A percentile compares a stretch with the other conserved stretches of the same genome.
Conservation (phyloP, 1,140 invertebrate genomes). For the Vanessa atalanta region DNA sequence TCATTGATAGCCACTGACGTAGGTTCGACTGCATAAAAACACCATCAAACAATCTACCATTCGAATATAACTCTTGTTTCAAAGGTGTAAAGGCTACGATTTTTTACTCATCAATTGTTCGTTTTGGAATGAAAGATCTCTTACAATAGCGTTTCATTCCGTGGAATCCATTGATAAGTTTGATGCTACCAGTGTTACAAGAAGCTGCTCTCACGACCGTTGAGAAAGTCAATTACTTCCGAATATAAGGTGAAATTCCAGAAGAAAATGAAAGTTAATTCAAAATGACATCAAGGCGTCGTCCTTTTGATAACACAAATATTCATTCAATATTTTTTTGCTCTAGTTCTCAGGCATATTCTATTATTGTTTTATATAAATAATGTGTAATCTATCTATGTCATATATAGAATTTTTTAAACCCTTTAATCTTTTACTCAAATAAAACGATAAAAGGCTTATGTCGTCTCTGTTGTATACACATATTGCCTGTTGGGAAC, state of each 20-base stretch:
- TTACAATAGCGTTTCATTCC: constrained; percentile 78
- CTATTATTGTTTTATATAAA: neutral
- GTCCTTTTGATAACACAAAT: neutral
- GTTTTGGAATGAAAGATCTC: constrained; percentile 70
- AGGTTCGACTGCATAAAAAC: constrained; percentile 72
- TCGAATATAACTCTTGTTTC: constrained; percentile 46
- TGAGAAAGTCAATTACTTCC: constrained; percentile 63
- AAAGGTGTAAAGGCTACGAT: constrained; percentile 41
- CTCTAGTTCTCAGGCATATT: neutral
- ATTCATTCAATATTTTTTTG: neutral
- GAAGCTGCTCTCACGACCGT: constrained; percentile 69
- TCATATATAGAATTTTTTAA: too few species aligned
- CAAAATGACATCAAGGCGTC: constrained; percentile 11
- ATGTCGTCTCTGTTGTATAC: neutral
- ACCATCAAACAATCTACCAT: constrained; percentile 40
- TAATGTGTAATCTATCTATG: neutral
- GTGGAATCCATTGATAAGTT: constrained; percentile 79
- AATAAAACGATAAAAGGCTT: neutral
- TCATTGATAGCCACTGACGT: constrained; percentile 79
- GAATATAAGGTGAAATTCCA: constrained; percentile 51
- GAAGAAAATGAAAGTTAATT: constrained; percentile 47
- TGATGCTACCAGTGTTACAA: constrained; percentile 78
- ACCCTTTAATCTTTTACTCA: neutral
- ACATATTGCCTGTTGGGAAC: constrained; percentile 1
- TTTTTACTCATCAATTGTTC: constrained; percentile 57